Base-by-base conservation (phyloP, 30 jellyfish, hydroid and myxozoan genomes). In the Pelagia noctiluca region DNA sequence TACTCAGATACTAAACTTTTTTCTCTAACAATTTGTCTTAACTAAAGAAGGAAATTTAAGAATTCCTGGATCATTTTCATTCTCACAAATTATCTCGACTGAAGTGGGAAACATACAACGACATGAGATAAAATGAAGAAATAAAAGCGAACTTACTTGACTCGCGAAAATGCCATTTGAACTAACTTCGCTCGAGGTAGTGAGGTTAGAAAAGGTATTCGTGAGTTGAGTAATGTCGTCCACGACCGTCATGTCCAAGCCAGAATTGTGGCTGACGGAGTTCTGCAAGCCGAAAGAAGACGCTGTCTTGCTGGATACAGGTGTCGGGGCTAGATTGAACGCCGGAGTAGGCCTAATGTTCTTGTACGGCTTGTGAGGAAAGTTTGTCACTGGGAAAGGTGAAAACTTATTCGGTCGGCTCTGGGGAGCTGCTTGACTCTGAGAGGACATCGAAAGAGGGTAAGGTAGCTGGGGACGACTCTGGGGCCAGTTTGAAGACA, bases 141-240 rank as follows among this genome's bases (percentile, higher is more conserved):
- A 34, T 46, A 52, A 47, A 23, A 33, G 61, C 19, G 18, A 0
- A 30, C 71, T 53, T 28, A 94, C 99, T 97, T 88, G 97, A 61
- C 86, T 92, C 23, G 96, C 71, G 34, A 69, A 95, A 34, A 95
- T 63, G 25, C 99, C 96, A 81, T 83, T 95, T 24, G 96, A 52
- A 49, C 80, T 77, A 0, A 63, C 89, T 71, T 87, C 98, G 35
- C 89, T 82, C 33, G 97, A 77, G 24, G 99, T 88, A 26, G 96
- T 83, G 75, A 95, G 35, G 54, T 95, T 89, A 53, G 99, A 88
- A 63, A 95, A 95, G 35, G 90, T 95, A 54, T 85, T 95, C 30
- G 99, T 89, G 35, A 95, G 93, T 62, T 95, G 97, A 18, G 97
- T 76, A 1, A 95, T 88, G 68, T 88, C 99, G 54, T 95, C 97